phyloP scores from a whole-genome alignment of 2,113 vertebrate species.

The Lampris incognitus region DNA sequence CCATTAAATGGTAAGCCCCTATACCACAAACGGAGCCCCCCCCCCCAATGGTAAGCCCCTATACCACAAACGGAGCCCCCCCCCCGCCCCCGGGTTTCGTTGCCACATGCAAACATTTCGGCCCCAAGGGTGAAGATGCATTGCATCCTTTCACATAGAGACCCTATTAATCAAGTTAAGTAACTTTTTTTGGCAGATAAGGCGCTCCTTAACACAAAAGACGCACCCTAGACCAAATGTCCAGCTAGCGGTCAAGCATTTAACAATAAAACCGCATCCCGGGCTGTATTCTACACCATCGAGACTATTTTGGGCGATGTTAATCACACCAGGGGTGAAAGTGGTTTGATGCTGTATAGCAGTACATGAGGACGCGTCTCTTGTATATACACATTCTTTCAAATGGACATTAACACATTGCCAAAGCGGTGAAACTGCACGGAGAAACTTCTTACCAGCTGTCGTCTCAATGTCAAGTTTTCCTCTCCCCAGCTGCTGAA shows the following conservation, averaged over 20 bases:
- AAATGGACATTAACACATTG: constrained; percentile 8
- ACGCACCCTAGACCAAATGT: constrained; percentile 43
- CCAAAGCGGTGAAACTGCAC: neutral
- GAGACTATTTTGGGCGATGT: constrained; percentile 7
- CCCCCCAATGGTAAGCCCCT: constrained; percentile 57
- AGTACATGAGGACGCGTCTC: constrained; percentile 13
- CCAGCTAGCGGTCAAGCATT: constrained; percentile 55
- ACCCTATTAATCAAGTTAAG: constrained; percentile 72
- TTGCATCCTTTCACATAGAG: constrained; percentile 57
- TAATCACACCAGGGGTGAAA: neutral
- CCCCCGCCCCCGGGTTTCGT: constrained; percentile 75
- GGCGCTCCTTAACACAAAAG: constrained; percentile 65
- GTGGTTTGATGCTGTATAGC: neutral
- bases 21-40: constrained; percentile 52
- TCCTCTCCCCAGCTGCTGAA: constrained; percentile 80
- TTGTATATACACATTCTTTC: constrained; percentile 24
- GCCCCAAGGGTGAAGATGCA: constrained; percentile 46
- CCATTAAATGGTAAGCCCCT: constrained; percentile 75
- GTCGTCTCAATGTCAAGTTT: constrained; percentile 80
- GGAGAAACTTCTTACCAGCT: constrained; percentile 78
- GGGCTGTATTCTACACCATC: constrained; percentile 8
- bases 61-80: constrained; percentile 52
- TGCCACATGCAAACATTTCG: constrained; percentile 74
- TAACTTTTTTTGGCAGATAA: constrained; percentile 66
- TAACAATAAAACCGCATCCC: constrained; percentile 27